Percentiles rank a stretch among this genome's conserved stretches.
phyloP scores from a whole-genome alignment of 2,113 vertebrate genomes.

The Thamnaconus septentrionalis region DNA sequence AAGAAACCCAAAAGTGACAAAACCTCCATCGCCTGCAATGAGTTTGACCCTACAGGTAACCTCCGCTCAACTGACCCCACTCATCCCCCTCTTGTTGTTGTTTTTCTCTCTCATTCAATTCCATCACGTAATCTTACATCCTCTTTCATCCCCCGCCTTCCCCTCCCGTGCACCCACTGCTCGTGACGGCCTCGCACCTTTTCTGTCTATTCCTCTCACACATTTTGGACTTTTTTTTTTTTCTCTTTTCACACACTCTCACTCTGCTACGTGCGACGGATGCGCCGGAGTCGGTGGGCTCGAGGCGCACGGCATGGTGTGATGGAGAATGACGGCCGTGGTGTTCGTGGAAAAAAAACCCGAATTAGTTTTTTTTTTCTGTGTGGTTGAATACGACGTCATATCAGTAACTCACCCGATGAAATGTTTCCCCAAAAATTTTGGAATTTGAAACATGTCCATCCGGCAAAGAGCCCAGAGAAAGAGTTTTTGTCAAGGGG shows the following conservation, averaged over 20 bases:
- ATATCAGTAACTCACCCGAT: no score
- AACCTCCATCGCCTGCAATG: conserved; percentile 65
- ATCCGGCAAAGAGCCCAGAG: no score
- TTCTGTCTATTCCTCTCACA: neutral
- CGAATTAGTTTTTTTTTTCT: no score
- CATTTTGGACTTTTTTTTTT: no score
- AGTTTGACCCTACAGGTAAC: conserved; percentile 81
- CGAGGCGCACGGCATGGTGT: conserved; percentile 30
- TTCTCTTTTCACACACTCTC: conserved; percentile 13
- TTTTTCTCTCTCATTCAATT: neutral
- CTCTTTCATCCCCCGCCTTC: neutral
- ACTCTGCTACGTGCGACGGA: conserved; percentile 14
- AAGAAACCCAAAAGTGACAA: conserved; percentile 93
- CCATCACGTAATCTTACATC: neutral
- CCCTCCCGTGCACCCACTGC: neutral
- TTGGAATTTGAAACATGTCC: no score
- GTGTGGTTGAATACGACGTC: no score
- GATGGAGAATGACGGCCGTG: conserved; percentile 23
- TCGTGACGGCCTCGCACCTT: neutral
- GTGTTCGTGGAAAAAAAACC: neutral
- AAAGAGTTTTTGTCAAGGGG: no score
- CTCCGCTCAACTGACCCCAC: neutral
- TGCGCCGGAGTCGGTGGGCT: conserved; percentile 31
- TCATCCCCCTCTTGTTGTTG: neutral
- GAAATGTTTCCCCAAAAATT: no score